These are phyloP conservation scores for Psittacula derbiana DNA, from an alignment of 2,797 vertebrate genomes.

Conservation along the genomic window DNA sequence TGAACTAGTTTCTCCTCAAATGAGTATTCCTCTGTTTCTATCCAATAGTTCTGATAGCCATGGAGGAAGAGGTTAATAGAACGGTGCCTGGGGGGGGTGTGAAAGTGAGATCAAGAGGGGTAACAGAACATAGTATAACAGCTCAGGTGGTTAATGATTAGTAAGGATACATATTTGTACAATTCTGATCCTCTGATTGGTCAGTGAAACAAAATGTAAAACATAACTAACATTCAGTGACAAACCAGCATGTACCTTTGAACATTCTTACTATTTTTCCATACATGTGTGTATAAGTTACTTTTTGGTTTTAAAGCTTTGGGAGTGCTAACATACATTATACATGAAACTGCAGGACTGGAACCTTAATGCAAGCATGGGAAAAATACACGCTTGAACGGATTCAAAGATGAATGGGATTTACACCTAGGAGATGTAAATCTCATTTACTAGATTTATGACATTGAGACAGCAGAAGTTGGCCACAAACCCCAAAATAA, in stretches of 20 bases:
- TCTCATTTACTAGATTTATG: background rate
- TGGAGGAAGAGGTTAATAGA: conserved; percentile 99
- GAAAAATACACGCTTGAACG: background rate
- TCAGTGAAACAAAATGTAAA: conserved; percentile 70
- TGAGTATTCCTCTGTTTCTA: conserved; percentile 99
- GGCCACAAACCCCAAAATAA: background rate
- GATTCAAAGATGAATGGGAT: background rate
- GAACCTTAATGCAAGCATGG: background rate
- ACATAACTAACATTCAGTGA: background rate
- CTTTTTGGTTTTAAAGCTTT: background rate
- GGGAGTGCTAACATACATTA: background rate
- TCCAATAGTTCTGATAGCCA: conserved; percentile 99
- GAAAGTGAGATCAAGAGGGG: conserved; percentile 88
- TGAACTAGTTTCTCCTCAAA: conserved; percentile 99
- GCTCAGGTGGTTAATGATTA: conserved; percentile 85
- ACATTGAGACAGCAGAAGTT: background rate
- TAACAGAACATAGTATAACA: conserved; percentile 80
- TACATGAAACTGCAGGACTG: background rate
- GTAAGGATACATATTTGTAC: conserved; percentile 80
- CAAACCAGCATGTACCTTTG: background rate
- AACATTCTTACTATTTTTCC: background rate
- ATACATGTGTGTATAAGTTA: background rate
- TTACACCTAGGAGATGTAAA: background rate
- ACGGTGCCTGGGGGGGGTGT: conserved; percentile 93
- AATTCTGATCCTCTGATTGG: conserved; percentile 86